Base-by-base conservation (phyloP, 2,888 invertebrate species). In the Napeogenes inachia region DNA sequence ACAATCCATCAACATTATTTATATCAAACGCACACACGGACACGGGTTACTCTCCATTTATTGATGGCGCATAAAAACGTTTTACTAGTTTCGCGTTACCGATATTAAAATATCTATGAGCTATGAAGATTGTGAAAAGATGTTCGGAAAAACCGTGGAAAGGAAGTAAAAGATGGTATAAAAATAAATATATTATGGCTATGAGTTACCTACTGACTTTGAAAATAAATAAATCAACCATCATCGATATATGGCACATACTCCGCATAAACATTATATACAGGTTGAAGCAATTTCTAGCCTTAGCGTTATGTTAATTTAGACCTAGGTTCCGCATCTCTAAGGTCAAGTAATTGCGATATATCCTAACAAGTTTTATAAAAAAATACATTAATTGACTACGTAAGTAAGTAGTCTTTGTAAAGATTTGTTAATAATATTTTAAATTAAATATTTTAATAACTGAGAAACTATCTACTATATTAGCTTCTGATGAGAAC, bases 51-150 rank as follows among this genome's bases (percentile, higher is more conserved):
- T 50, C 50, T 50, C 6, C 2, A 30, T 50, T 50, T 50, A 30
- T 50, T 30, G 50, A 5, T 50, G 50, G 50, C 50, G 50, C 50
- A 50, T 50, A 50, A 50, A 50, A 50, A 30, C 30, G 30, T 50
- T 50, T 50, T 30, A 30, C 30, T 50, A 50, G 30, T 50, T 50
- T 50, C 30, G 50, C 50, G 50, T 50, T 50, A 21, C 38, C 42
- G 42, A 50, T 30, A 30, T 50, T 50, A 50, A 50, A 50, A 50
- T 50, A 50, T 50, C 21, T 30, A 50, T 50, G 50, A 50, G n/a
- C 50, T 10, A 30, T 38, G 38, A 38, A 38, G 8, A 38, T 38
- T 3, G 21, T 1, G 21, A 21, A 21, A 21, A 21, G 21, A 35
- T 35, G 35, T 35, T 35, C 6, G 6, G 4, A 10, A 10, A 42